These are phyloP conservation scores for Syrmaticus mikado DNA, from an alignment of 2,113 vertebrate genomes.

Conservation along the genomic window DNA sequence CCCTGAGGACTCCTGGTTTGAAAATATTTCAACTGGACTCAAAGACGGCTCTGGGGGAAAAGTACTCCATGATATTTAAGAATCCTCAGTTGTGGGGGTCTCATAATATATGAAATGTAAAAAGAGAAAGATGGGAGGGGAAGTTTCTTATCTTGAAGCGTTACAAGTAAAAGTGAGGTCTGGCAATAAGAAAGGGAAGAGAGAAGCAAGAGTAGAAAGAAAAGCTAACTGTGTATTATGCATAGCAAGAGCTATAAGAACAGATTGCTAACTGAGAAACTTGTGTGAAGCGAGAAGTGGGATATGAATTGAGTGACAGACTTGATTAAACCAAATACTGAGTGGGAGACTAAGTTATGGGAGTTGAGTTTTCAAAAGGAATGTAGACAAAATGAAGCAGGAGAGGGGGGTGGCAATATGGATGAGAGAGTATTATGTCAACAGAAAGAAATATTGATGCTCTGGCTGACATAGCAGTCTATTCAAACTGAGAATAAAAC, in stretches of 20 bases:
- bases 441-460: conserved; percentile 73
- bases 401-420: conserved; percentile 57
- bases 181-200: conserved; percentile 15
- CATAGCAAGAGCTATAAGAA: conserved; percentile 50
- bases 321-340: conserved; percentile 71
- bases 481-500: conserved; percentile 11
- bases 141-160: not conserved
- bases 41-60: not conserved
- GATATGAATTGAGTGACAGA: conserved; percentile 71
- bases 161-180: conserved; percentile 18
- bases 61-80: not conserved
- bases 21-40: not conserved
- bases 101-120: not conserved
- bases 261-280: conserved; percentile 63
- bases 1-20: not conserved
- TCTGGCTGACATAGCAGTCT: conserved; percentile 61
- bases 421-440: conserved; percentile 64
- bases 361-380: conserved; percentile 49
- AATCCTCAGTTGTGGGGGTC: not conserved
- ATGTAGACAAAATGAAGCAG: conserved; percentile 55
- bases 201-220: conserved; percentile 12
- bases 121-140: not conserved
- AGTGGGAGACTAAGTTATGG: conserved; percentile 70
- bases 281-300: conserved; percentile 42
- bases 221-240: conserved; percentile 50